Evolutionary conservation across 64 coral and sea anemone species (phyloP), one percentile per base, ranked within the genome.

Genomic region (Dendrophyllia cribrosa): DNA sequence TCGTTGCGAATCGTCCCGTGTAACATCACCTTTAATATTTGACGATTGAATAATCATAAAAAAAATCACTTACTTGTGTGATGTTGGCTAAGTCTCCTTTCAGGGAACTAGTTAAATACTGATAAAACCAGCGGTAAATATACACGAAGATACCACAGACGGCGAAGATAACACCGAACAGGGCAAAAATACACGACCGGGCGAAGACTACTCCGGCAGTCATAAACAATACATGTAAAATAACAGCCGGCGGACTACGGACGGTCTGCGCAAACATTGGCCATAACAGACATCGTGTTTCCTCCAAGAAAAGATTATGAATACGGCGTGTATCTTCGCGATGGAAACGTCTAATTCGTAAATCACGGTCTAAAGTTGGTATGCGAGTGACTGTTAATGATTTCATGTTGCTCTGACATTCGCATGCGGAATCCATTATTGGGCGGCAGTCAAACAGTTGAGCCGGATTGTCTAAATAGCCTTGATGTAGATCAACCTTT

Each of bases 281-380:
- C 87, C 87, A 89, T 25, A 89, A 8, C 4, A 89, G 19, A 25
- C 87, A 89, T 71, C 75, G 23, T 11, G 87, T 77, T 44, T 89
- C 87, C 24, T 89, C 87, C 43, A 89, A 76, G 75, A 89, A 89
- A 5, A 89, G 55, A 63, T 77, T 89, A 72, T 89, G 87, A 43
- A 89, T 66, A 20, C 87, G 87, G 70, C 24, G 87, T 16, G 70
- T 77, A 77, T 89, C 87, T 7, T 26, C 72, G 20, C 58, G 56
- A 23, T 76, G 53, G 43, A 89, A 89, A 43, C 87, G 87, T 13
- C 87, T 26, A 25, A 89, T 34, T 53, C 55, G 87, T 21, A 89
- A 66, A 53, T 89, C 87, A 4, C 34, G 52, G 24, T 89, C 87
- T 10, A 89, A 77, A 49, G 87, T 84, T 61, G 80, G 80, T 3